Evolutionary conservation across 2,797 vertebrate genomes (phyloP), one percentile per base, ranked within the genome.

Genomic region (Scarus forsteni): DNA sequence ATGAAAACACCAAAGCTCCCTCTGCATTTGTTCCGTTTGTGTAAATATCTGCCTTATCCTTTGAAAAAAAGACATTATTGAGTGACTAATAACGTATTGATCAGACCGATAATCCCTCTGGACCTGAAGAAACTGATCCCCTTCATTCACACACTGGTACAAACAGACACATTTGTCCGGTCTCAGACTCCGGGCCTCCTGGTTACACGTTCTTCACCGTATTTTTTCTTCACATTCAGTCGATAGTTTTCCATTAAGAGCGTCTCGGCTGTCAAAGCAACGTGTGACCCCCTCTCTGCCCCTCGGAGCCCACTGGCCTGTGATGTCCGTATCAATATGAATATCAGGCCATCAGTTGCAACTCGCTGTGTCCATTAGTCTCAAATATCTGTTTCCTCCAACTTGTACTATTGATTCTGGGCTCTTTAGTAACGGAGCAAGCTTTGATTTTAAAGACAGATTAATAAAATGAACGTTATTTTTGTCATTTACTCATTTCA

Each of bases 191-290:
- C 55, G 38, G 73, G 91, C 92, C 93, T 93, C 94, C 90, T 82
- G 80, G 81, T 91, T 92, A 89, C 93, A 92, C 91, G 85, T 89
- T 92, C 88, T 90, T 88, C 91, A 78, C 90, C 91, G 92, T 18
- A 91, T 95, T 94, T 93, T 94, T 93, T 93, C 89, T 85, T 86
- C 90, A 81, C 50, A 86, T 83, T 87, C 91, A 95, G 95, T 98
- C 96, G 92, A 98, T 98, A 96, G 85, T 62, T 87, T 83, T 96
- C 96, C 97, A 98, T 98, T 98, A 98, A 92, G 92, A 93, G 81
- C 82, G 87, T 89, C 89, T 89, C 87, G 89, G 92, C 94, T 95
- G 93, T 96, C 93, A 91, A 84, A 89, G 84, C 89, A 95, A 95
- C 93, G 94, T 8, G 81, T 95, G 92, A 94, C 95, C 95, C 91